A percentile compares a stretch with the other conserved stretches of the same genome.
phyloP scores from a whole-genome alignment of 2,797 vertebrate species.

The Mycteria americana region DNA sequence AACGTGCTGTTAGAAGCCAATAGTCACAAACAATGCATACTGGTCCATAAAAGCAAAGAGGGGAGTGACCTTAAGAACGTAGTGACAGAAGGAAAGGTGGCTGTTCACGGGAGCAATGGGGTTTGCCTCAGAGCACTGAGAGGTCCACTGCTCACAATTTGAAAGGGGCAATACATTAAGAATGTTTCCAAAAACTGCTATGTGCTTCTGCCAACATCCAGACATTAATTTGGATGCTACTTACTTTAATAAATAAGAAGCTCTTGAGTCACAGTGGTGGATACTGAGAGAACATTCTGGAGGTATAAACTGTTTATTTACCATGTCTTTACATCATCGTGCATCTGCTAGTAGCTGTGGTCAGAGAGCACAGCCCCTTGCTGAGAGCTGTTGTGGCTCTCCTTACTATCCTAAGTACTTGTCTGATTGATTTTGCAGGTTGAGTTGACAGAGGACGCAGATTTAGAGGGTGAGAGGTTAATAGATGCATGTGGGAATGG shows the following conservation, averaged over 20 bases:
- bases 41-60: neutral
- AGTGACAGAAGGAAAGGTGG: neutral
- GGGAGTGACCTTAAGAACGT: rapidly evolving
- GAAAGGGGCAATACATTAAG: neutral
- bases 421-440: neutral
- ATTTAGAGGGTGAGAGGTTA: neutral
- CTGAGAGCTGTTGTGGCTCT: neutral
- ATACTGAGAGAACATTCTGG: neutral
- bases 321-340: neutral
- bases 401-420: neutral
- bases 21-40: neutral
- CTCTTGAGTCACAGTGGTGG: neutral
- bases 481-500: neutral
- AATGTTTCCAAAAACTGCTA: neutral
- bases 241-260: neutral
- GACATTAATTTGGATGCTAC: neutral
- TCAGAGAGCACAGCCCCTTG: neutral
- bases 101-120: rapidly evolving
- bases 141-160: rapidly evolving
- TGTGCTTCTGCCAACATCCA: neutral
- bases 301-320: neutral
- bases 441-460: neutral
- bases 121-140: neutral
- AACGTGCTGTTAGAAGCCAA: neutral
- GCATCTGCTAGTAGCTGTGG: neutral